These are phyloP conservation scores for Tamandua tetradactyla DNA, from an alignment of 2,797 vertebrate species.

Conservation along the genomic window DNA sequence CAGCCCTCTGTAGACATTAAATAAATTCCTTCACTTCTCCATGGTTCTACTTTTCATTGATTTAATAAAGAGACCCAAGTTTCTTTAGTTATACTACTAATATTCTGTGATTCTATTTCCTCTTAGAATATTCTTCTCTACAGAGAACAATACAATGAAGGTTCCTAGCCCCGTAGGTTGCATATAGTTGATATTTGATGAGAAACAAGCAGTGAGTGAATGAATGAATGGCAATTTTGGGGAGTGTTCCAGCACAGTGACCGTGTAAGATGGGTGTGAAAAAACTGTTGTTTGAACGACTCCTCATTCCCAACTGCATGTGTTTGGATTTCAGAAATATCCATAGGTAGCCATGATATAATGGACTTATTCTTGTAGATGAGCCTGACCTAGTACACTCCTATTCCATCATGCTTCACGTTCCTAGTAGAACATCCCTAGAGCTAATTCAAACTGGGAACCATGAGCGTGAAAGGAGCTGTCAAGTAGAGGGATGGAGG, in stretches of 20 bases:
- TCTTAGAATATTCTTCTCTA: background rate
- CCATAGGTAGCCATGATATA: background rate
- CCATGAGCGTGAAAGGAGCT: background rate
- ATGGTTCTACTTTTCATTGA: background rate
- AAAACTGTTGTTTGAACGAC: background rate
- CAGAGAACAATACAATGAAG: background rate
- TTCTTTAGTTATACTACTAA: background rate
- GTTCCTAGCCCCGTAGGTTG: background rate
- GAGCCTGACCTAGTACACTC: background rate
- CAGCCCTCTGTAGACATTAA: background rate
- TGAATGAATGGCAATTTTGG: background rate
- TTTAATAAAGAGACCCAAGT: background rate
- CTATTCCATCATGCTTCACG: background rate
- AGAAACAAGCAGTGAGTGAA: background rate
- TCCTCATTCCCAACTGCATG: background rate
- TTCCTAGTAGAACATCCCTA: background rate
- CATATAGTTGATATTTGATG: background rate
- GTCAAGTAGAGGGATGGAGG: background rate
- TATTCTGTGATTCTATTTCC: slow-evolving; percentile 5
- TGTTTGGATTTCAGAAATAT: slow-evolving; percentile 11
- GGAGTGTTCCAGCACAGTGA: background rate
- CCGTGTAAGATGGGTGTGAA: background rate
- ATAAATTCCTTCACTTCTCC: background rate
- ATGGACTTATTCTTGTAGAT: background rate
- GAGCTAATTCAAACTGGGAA: background rate